phyloP scores from a whole-genome alignment of 1,140 invertebrate species.

The Bombus haemorrhoidalis region DNA sequence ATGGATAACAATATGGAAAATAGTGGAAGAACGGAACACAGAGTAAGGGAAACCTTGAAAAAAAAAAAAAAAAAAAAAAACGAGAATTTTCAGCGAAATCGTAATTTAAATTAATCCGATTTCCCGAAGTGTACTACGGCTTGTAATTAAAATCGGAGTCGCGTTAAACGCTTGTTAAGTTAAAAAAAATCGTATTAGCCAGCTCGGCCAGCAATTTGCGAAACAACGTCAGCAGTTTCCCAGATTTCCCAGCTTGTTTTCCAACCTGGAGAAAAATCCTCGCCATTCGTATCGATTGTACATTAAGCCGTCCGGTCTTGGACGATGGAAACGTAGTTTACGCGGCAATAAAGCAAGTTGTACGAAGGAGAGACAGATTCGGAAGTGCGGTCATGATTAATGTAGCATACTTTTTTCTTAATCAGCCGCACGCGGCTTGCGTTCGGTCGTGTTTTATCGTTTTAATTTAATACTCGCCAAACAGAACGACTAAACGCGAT shows the following conservation, averaged over 20 bases:
- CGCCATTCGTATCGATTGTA: slow-evolving; percentile 40
- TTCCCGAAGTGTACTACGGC: not conserved
- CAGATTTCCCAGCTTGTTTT: not conserved
- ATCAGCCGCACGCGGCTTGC: not conserved
- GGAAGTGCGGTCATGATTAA: slow-evolving; percentile 33
- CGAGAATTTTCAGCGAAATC: not conserved
- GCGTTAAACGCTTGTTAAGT: not conserved
- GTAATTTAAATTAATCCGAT: not conserved
- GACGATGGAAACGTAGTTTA: slow-evolving; percentile 34
- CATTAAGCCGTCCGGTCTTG: slow-evolving; percentile 23
- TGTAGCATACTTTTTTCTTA: slow-evolving; percentile 22
- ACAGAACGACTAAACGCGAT: not conserved
- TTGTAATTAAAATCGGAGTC: not conserved
- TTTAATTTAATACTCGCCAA: not conserved
- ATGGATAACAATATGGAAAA: not conserved
- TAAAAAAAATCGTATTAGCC: not conserved
- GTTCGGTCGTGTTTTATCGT: not conserved
- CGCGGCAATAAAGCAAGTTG: slow-evolving; percentile 20
- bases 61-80: not conserved
- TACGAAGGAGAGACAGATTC: slow-evolving; percentile 16
- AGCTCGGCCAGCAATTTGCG: not conserved
- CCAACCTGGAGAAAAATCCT: not conserved
- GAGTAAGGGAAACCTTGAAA: not conserved
- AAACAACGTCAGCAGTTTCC: slow-evolving; percentile 5
- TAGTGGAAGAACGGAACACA: not conserved